These are phyloP conservation scores for Ascaphus truei DNA, from an alignment of 2,113 vertebrate genomes.

Conservation along the genomic window DNA sequence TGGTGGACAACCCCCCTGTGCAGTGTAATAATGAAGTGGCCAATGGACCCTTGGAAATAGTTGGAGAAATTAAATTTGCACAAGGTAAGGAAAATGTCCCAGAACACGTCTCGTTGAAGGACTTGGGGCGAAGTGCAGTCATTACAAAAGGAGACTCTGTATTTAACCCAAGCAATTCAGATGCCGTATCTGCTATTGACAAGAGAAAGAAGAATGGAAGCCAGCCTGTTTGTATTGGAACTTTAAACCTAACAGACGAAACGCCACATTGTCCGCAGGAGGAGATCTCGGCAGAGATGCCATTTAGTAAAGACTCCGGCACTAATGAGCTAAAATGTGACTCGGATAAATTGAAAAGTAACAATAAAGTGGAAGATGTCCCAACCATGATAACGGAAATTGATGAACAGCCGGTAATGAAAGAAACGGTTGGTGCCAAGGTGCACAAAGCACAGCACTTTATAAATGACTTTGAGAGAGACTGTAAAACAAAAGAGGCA, in stretches of 20 bases:
- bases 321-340: background rate
- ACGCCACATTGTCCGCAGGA: background rate
- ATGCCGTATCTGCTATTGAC: no score
- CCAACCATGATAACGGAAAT: background rate
- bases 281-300: background rate
- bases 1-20: no score
- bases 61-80: no score
- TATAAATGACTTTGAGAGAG: no score
- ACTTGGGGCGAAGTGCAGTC: no score
- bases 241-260: background rate
- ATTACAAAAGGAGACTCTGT: no score
- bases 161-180: no score
- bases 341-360: background rate
- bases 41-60: no score
- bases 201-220: background rate
- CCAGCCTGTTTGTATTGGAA: background rate
- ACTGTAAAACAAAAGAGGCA: background rate
- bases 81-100: background rate
- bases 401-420: background rate
- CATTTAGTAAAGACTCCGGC: no score
- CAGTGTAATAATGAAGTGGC: no score
- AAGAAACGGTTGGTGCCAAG: background rate
- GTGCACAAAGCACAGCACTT: background rate
- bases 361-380: constrained; percentile 2
- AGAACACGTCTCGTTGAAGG: background rate